Base-by-base conservation (phyloP, 2,113 vertebrate species). In the Microcebus tavaratra region DNA sequence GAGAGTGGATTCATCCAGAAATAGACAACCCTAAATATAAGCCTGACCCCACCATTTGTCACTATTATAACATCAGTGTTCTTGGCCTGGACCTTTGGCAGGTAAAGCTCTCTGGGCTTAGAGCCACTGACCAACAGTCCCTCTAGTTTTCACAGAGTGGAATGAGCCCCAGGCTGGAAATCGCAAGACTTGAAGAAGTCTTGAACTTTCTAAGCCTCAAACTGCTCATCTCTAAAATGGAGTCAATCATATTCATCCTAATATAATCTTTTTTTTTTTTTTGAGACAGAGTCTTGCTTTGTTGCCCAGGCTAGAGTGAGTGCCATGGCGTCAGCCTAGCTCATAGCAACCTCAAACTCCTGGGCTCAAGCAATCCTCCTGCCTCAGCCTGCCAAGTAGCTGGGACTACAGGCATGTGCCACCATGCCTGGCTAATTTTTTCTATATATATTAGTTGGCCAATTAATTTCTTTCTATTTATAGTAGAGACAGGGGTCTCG, bases 21-120 rank as follows among this genome's bases (percentile, higher is more conserved):
- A 99, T 99, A 75, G 99, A 99, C 97, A 99, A 99, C 94, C 99
- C 99, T 0, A 99, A 99, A 96, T 99, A 99, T 97, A 99, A 97
- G 11, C 96, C 99, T 18, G 98, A 99, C 88, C 67, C 98, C 25
- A 98, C 98, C 94, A 98, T 99, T 98, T 99, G 99, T 98, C 99
- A 98, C 95, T 99, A 99, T 78, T 97, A 97, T 65, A 99, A 98
- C 89, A 96, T 98, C 67, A 98, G 98, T 29, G 99, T 99, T 94
- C 98, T 99, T 59, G 98, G 99, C 55, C 98, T 99, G 72, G 99
- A 99, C 96, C 94, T 99, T 97, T 99, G 98, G 98, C 99, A 99
- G 98, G 99, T 99, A 95, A 90, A 90, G n/a, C 29, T 78, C 55
- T 92, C 82, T 79, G 68, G 48, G 48, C 42, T 85, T 72, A 88